Percentiles rank a stretch among this genome's conserved stretches.
These are phyloP conservation scores for Micromussa lordhowensis DNA, from an alignment of 92 coral and sea anemone genomes.

Conservation along the genomic window DNA sequence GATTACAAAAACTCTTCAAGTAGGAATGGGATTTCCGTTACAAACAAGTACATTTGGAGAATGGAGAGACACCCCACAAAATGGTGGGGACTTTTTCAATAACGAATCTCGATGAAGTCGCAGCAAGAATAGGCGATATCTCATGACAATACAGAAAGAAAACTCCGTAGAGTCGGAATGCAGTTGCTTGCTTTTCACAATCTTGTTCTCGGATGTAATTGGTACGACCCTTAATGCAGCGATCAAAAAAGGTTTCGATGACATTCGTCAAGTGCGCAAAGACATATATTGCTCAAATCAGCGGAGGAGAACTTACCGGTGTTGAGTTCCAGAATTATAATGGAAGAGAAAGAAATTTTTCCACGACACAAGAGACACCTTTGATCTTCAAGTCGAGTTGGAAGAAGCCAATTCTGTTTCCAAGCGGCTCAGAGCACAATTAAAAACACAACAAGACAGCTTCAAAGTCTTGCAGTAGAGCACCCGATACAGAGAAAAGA, in stretches of 20 bases:
- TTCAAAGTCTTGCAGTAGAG: not conserved
- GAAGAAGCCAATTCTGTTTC: not conserved
- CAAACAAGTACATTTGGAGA: not conserved
- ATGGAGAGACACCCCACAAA: not conserved
- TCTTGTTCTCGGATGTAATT: slow-evolving; percentile 7
- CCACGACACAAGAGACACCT: not conserved
- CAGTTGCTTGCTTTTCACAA: not conserved
- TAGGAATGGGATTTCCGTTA: not conserved
- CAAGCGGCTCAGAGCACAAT: not conserved
- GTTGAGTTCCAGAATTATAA: not conserved
- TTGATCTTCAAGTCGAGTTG: not conserved
- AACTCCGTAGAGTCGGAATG: not conserved
- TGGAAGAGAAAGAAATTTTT: slow-evolving; percentile 10
- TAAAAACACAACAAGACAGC: not conserved
- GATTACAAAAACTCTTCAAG: not conserved
- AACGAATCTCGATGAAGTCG: not conserved
- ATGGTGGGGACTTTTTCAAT: not conserved
- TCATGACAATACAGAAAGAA: not conserved
- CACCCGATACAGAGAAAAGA: not conserved
- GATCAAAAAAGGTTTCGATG: not conserved
- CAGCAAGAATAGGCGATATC: not conserved
- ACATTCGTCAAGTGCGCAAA: slow-evolving; percentile 7
- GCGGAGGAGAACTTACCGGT: not conserved
- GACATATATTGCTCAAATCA: not conserved
- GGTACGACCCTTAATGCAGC: not conserved